Evolutionary conservation across 2,888 invertebrate genomes (phyloP).

Genomic region (Epirrita christyi): DNA sequence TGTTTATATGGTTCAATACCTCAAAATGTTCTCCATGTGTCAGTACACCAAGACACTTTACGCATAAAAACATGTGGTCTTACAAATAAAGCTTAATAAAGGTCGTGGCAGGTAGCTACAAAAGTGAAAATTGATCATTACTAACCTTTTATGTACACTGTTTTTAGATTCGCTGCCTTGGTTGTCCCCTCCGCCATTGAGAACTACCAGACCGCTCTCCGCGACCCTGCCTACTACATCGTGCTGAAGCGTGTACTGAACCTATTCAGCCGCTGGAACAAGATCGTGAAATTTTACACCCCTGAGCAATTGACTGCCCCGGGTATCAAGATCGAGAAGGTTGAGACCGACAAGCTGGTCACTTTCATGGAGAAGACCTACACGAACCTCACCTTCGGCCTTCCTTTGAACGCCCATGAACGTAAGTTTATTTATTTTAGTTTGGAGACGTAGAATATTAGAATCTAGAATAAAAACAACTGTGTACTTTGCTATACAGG

Average conservation of each 20-base stretch:
- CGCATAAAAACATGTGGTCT: no score
- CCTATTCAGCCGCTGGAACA: conserved; percentile 85
- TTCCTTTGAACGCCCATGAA: conserved; percentile 18
- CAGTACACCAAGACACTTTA: no score
- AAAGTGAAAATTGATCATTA: no score
- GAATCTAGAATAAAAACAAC: no score
- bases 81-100: no score
- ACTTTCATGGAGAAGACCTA: conserved; percentile 89
- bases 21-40: no score
- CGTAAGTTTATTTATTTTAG: conserved; percentile 16
- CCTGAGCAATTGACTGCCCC: conserved; percentile 85
- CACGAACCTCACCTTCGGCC: conserved; percentile 80
- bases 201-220: conserved; percentile 86
- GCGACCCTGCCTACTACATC: conserved; percentile 89
- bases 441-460: no score
- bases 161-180: conserved; percentile 60
- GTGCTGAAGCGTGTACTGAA: conserved; percentile 85
- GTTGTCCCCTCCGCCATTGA: conserved; percentile 86
- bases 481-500: no score
- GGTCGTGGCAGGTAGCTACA: no score
- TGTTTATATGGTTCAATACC: no score
- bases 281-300: conserved; percentile 85
- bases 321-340: conserved; percentile 86
- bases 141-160: no score
- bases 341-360: conserved; percentile 86